Percentiles rank a stretch among this genome's conserved stretches.
Evolutionary conservation across 2,888 invertebrate species (phyloP).

Genomic region (Altica lythri): DNA sequence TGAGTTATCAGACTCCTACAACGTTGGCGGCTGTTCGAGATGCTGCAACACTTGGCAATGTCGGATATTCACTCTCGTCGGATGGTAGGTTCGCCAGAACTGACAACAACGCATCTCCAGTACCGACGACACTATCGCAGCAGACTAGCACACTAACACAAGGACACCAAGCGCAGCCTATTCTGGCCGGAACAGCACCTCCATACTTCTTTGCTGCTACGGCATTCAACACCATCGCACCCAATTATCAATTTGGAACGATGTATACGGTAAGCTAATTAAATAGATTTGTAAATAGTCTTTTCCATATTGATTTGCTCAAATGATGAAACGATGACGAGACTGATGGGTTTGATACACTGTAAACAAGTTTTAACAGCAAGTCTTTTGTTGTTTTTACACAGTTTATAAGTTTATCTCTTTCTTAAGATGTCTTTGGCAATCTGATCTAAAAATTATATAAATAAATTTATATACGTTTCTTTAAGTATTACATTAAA

Average conservation of each 20-base stretch:
- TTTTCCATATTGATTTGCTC: neutral
- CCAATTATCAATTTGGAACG: constrained; percentile 73
- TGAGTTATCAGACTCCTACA: constrained; percentile 75
- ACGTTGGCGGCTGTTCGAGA: constrained; percentile 72
- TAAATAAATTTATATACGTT: no score
- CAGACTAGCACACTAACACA: constrained; percentile 66
- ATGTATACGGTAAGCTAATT: constrained; percentile 73
- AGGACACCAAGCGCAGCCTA: constrained; percentile 63
- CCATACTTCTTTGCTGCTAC: constrained; percentile 78
- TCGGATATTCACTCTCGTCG: constrained; percentile 66
- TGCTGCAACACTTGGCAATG: constrained; percentile 67
- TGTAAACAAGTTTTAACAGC: constrained; percentile 18
- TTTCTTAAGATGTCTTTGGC: constrained; percentile 24
- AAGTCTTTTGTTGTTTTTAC: constrained; percentile 39
- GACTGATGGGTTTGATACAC: constrained; percentile 38
- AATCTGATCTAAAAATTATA: constrained; percentile 14
- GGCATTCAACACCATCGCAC: constrained; percentile 68
- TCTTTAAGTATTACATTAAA: no score
- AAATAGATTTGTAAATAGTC: neutral
- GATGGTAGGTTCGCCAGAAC: constrained; percentile 71
- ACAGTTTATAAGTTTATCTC: constrained; percentile 2
- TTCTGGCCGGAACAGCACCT: constrained; percentile 66
- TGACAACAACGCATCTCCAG: constrained; percentile 81
- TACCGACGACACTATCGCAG: constrained; percentile 75
- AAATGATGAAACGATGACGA: constrained; percentile 47